These are phyloP conservation scores for Morone saxatilis DNA, from an alignment of 2,113 vertebrate species.

Conservation along the genomic window DNA sequence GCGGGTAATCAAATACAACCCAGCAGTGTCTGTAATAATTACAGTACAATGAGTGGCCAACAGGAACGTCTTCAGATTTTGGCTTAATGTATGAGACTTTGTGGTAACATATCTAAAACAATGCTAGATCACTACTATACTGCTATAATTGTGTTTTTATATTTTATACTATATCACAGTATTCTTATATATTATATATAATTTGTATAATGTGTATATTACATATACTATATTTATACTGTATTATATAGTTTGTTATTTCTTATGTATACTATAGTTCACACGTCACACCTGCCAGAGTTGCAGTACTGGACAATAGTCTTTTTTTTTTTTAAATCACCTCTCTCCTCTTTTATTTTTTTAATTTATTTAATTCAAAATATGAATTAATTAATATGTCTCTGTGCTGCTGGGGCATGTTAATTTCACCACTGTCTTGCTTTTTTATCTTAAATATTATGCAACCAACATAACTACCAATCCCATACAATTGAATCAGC, in stretches of 20 bases:
- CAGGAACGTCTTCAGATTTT: not conserved
- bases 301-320: not conserved
- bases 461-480: not conserved
- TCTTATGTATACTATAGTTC: not conserved
- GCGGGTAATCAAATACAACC: conserved; percentile 16
- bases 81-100: not conserved
- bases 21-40: not conserved
- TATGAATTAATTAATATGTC: not conserved
- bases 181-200: not conserved
- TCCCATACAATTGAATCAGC: not conserved
- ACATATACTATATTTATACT: not conserved
- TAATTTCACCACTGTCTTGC: not conserved
- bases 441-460: not conserved
- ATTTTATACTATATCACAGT: not conserved
- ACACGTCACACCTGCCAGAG: not conserved
- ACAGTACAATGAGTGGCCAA: not conserved
- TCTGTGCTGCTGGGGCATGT: not conserved
- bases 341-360: not conserved
- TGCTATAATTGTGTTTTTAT: not conserved
- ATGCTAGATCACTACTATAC: not conserved
- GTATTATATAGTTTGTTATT: too few relatives aligned
- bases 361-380: not conserved
- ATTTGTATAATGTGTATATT: not conserved
- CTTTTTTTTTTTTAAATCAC: not conserved
- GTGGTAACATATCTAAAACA: not conserved